These are phyloP conservation scores for Phymatocera aterrima DNA, from an alignment of 2,888 invertebrate species.

Conservation along the genomic window DNA sequence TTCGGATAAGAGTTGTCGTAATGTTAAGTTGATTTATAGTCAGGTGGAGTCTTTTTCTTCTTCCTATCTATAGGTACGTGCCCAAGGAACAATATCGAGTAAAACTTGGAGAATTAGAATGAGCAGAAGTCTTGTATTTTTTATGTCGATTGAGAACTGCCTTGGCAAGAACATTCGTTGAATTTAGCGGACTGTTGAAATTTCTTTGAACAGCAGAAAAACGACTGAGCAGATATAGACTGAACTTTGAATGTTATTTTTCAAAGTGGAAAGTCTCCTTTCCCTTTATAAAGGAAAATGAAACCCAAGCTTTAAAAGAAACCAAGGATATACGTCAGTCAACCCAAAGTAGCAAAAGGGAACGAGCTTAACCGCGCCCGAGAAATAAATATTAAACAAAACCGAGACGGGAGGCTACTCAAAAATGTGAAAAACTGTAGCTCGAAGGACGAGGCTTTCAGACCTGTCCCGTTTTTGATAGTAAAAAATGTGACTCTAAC, in stretches of 20 bases:
- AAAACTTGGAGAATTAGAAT: slow-evolving; percentile 13
- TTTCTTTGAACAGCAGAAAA: background rate
- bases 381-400: slow-evolving; percentile 12
- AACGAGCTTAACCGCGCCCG: background rate
- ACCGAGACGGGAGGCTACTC: background rate
- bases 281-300: too few relatives aligned
- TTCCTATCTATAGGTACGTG: too few relatives aligned
- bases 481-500: background rate
- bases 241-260: too few relatives aligned
- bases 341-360: background rate
- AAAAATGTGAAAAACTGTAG: background rate
- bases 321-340: background rate
- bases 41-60: background rate
- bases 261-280: too few relatives aligned
- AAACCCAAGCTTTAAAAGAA: background rate
- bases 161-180: background rate
- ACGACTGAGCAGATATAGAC: too few relatives aligned
- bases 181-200: background rate
- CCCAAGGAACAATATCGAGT: background rate
- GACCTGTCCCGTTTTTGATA: background rate
- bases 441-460: slow-evolving; percentile 5
- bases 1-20: background rate
- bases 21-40: background rate
- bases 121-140: background rate
- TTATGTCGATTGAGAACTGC: background rate